These are phyloP conservation scores for Isaurus tuberculatus DNA, from an alignment of 92 coral and sea anemone species.

Conservation along the genomic window DNA sequence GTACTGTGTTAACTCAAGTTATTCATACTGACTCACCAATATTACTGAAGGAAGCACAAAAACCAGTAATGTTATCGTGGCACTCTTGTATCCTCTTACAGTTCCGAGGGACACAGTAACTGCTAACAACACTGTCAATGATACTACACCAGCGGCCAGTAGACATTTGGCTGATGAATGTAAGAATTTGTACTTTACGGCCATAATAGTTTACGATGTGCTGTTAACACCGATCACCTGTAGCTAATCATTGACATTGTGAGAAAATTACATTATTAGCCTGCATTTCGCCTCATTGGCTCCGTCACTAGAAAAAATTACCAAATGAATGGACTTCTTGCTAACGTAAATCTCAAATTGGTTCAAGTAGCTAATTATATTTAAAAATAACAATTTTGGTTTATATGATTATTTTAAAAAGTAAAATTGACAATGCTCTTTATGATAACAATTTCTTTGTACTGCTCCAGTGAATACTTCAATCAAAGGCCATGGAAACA, in stretches of 20 bases:
- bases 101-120: slow-evolving; percentile 6
- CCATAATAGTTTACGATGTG: neutral
- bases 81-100: neutral
- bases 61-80: neutral
- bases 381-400: no score
- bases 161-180: slow-evolving; percentile 36
- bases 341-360: neutral
- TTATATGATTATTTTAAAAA: no score
- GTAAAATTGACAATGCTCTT: no score
- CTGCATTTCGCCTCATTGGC: neutral
- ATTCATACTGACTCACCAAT: neutral
- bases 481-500: no score
- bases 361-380: neutral
- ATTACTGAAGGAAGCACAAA: slow-evolving; percentile 4
- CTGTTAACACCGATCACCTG: neutral
- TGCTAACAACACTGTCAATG: neutral
- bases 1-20: no score
- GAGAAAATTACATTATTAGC: neutral
- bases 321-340: neutral
- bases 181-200: neutral
- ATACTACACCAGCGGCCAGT: slow-evolving; percentile 18
- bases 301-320: neutral
- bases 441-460: no score
- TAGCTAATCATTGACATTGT: neutral
- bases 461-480: no score